These are phyloP conservation scores for Ceratotherium simum DNA, from an alignment of 2,113 vertebrate genomes.

Conservation along the genomic window DNA sequence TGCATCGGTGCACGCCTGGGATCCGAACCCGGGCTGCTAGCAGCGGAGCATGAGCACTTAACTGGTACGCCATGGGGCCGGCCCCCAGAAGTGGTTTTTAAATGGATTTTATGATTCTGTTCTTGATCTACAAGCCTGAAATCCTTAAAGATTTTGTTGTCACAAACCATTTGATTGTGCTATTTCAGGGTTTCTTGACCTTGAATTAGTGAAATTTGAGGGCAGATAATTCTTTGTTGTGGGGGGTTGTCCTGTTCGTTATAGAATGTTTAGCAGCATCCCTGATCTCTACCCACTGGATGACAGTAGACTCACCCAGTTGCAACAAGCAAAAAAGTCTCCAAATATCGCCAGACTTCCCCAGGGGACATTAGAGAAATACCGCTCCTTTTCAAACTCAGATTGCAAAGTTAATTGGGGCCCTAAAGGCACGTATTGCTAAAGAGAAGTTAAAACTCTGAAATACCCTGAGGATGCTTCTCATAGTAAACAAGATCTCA, in stretches of 20 bases:
- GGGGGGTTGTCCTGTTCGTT: neutral
- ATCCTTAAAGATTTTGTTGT: neutral
- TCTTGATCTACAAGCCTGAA: slow-evolving; percentile 40
- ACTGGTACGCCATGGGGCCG: too few relatives aligned
- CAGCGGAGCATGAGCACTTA: too few relatives aligned
- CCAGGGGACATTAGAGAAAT: neutral
- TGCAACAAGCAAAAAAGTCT: neutral
- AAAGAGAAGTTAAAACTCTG: neutral
- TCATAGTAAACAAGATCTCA: neutral
- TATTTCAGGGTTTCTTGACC: neutral
- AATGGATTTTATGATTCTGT: neutral
- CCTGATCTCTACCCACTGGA: neutral
- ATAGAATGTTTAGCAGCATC: neutral
- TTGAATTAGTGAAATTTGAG: slow-evolving; percentile 29
- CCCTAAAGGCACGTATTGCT: neutral
- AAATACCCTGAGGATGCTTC: neutral
- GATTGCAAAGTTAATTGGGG: neutral
- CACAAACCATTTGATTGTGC: neutral
- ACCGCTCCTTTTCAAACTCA: neutral
- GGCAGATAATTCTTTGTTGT: neutral
- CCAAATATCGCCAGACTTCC: neutral
- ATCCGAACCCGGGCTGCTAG: too few relatives aligned
- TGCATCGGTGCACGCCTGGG: too few relatives aligned
- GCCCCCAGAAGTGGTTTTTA: neutral
- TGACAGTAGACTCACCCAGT: neutral